Evolutionary conservation across 1,140 invertebrate species (phyloP).

Genomic region (Ladona fulva): DNA sequence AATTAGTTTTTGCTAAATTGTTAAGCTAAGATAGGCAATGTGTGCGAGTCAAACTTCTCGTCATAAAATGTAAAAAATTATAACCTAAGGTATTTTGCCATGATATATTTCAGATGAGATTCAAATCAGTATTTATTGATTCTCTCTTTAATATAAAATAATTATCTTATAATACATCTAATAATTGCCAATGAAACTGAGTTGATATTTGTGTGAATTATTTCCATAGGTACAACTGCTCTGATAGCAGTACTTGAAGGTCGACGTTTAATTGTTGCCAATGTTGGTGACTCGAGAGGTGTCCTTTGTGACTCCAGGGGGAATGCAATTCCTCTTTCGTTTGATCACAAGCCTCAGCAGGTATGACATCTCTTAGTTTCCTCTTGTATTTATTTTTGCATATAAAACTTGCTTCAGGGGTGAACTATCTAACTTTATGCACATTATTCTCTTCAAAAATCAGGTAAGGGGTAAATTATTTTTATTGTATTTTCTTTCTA

Average conservation of each 20-base stretch:
- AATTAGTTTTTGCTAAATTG: no score
- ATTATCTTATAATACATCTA: background rate
- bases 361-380: slow-evolving; percentile 39
- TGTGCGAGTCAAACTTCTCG: no score
- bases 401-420: no score
- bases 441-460: no score
- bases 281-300: slow-evolving; percentile 91
- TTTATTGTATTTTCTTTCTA: no score
- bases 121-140: slow-evolving; percentile 19
- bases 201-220: slow-evolving; percentile 13
- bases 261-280: slow-evolving; percentile 77
- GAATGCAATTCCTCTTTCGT: slow-evolving; percentile 82
- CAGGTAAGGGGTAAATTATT: no score
- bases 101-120: slow-evolving; percentile 17
- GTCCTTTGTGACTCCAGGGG: slow-evolving; percentile 88
- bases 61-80: no score
- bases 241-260: slow-evolving; percentile 78
- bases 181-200: background rate
- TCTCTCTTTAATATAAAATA: background rate
- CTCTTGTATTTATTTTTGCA: no score
- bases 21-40: no score
- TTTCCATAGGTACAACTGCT: slow-evolving; percentile 71
- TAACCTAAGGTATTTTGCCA: background rate
- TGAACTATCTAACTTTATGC: no score
- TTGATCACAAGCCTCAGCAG: slow-evolving; percentile 94